Evolutionary conservation across 2,888 invertebrate species (phyloP), one percentile per base, ranked within the genome.

Genomic region (Erebia epiphron): DNA sequence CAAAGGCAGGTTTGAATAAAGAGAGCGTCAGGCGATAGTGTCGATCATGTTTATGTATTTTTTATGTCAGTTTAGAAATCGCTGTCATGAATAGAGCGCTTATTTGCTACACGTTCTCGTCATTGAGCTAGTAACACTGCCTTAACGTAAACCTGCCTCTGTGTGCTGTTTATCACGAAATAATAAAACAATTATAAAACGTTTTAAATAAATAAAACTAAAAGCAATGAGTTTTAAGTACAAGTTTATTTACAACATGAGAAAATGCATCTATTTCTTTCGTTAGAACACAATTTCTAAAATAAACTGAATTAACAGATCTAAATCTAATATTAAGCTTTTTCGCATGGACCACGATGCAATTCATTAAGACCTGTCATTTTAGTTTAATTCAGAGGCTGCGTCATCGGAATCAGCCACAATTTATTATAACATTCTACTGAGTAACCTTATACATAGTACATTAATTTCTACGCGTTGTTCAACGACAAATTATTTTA

Each of bases 161-260:
- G 14, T 50, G n/a, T 50, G 14, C 0, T 50, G 14, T 50, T 14
- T 14, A 50, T 13, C 14, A 50, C 49, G 5, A 50, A n/a, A 50
- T 0, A 14, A 26, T 26, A 9, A 0, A 1, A 16, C 18, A 10
- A 10, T 16, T 16, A 9, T 18, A 18, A 16, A 10, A 16, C 7
- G 8, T 9, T 8, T 18, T 54, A n/a, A n/a, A 5, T 49, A 11
- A 21, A 49, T 21, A 49, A 49, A 62, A 62, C 49, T 49, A 75
- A 60, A 43, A 50, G 62, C 18, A 66, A 65, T 43, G 18, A 49
- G 18, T 69, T 73, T 76, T 79, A 78, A 78, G 78, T 79, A 76
- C 78, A 65, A 66, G 70, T 76, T 79, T 79, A 79, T 79, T 78
- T 79, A 79, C 78, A 79, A 72, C 67, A 66, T 71, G 52, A 70